Conservation (phyloP, 2,888 invertebrate genomes). For the Agrochola lychnidis region DNA sequence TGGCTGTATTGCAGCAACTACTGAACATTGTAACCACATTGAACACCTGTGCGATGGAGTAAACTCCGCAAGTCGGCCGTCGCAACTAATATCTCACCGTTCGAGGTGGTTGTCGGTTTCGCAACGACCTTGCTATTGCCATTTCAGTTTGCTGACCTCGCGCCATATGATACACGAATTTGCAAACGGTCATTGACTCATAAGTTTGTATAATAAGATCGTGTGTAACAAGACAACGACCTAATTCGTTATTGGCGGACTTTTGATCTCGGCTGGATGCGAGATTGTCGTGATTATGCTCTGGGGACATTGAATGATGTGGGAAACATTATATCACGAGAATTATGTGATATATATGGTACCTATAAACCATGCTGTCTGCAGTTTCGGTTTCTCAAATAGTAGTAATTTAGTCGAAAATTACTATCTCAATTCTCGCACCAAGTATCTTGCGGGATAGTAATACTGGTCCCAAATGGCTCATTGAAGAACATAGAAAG, state of each 20-base stretch:
- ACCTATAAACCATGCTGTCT: conserved; percentile 11
- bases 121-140: conserved; percentile 82
- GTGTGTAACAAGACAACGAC: conserved; percentile 79
- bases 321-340: conserved; percentile 39
- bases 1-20: conserved; percentile 37
- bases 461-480: conserved; percentile 42
- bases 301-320: conserved; percentile 36
- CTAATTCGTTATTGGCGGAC: conserved; percentile 74
- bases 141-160: conserved; percentile 83
- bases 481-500: conserved; percentile 35
- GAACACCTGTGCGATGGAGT: conserved; percentile 57
- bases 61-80: conserved; percentile 36
- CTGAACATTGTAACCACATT: conserved; percentile 34
- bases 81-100: conserved; percentile 49
- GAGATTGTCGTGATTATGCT: conserved; percentile 55
- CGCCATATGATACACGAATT: conserved; percentile 82
- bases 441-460: conserved; percentile 19
- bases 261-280: conserved; percentile 59
- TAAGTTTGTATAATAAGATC: conserved; percentile 79
- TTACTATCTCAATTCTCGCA: conserved; percentile 25
- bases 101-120: conserved; percentile 59
- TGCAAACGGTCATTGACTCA: conserved; percentile 83
- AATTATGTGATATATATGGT: conserved; percentile 16
- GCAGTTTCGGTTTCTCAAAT: conserved; percentile 17
- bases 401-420: conserved; percentile 5